Evolutionary conservation across 2,797 vertebrate species (phyloP), one percentile per base, ranked within the genome.

Genomic region (Enteromius fasciolatus): DNA sequence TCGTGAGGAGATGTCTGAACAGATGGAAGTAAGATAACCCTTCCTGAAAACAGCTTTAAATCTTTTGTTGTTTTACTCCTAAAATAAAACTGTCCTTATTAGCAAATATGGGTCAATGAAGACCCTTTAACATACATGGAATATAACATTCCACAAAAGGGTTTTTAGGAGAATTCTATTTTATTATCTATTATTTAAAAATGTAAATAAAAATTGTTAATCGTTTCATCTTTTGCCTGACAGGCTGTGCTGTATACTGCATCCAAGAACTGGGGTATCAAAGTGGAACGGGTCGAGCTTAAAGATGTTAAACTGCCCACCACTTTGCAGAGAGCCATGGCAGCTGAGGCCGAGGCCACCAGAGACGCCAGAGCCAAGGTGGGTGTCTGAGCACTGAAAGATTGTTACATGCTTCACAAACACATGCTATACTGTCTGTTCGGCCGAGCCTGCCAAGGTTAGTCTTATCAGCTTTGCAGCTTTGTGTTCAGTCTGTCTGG

Each of bases 291-390:
- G 3, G 94, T 96, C 82, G 96, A 95, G 84, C 92, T 96, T 76
- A 95, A 92, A 84, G 94, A 94, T 0, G 89, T 96, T 77, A 91
- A 84, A 7, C 93, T 96, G 5, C 96, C 95, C 0, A 1, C 87
- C 69, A 86, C 85, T 28, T 85, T 96, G 90, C 94, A 95, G 89
- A 92, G 93, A 85, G 93, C 92, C 67, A 95, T 95, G 95, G 94
- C 94, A 0, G 91, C 94, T 0, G 93, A 96, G 88, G 95, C 95
- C 0, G 94, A 96, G 84, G 94, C 95, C 18, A 87, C 87, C 4
- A 86, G 36, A 75, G 92, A 95, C 9, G 94, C 93, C 80, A 91
- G 85, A 11, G 91, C 90, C 6, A 90, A 91, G 83, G 90, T 91
- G 46, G 39, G 66, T 72, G 81, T 78, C 57, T 72, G 10, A 17